These are phyloP conservation scores for Pseudochirops corinnae DNA, from an alignment of 2,797 vertebrate genomes.

Conservation along the genomic window DNA sequence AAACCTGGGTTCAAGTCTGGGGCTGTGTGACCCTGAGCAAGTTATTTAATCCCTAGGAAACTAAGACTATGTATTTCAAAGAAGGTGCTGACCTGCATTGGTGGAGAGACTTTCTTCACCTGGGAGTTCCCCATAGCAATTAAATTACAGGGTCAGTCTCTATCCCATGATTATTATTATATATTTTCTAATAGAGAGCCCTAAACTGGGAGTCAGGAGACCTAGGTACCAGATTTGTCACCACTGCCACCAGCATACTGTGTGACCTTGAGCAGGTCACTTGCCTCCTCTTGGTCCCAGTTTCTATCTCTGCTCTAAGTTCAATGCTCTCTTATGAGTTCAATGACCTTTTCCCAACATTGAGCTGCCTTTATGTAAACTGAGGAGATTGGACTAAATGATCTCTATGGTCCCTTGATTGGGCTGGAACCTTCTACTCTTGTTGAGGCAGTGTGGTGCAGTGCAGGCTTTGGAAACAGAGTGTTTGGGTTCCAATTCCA, in stretches of 20 bases:
- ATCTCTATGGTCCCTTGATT: not conserved
- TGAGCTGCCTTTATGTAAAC: not conserved
- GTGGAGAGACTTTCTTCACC: not conserved
- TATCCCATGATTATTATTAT: not conserved
- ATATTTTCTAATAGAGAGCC: not conserved
- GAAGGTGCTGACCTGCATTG: not conserved
- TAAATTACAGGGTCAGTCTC: not conserved
- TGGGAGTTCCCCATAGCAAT: not conserved
- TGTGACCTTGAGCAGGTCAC: not conserved
- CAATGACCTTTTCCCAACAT: not conserved
- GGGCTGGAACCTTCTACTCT: not conserved
- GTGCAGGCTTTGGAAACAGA: not conserved
- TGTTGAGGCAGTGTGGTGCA: not conserved
- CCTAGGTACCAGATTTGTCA: not conserved
- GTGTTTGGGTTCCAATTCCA: not conserved
- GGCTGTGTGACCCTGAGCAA: not conserved
- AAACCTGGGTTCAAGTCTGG: not conserved
- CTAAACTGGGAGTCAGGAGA: not conserved
- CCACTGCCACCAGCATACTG: not conserved
- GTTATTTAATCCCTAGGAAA: not conserved
- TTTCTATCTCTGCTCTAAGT: not conserved
- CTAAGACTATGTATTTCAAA: not conserved
- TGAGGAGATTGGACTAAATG: not conserved
- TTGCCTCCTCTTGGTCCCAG: not conserved
- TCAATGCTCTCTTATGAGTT: not conserved